Base-by-base conservation (phyloP, 2,888 invertebrate species). In the Patella pellucida region DNA sequence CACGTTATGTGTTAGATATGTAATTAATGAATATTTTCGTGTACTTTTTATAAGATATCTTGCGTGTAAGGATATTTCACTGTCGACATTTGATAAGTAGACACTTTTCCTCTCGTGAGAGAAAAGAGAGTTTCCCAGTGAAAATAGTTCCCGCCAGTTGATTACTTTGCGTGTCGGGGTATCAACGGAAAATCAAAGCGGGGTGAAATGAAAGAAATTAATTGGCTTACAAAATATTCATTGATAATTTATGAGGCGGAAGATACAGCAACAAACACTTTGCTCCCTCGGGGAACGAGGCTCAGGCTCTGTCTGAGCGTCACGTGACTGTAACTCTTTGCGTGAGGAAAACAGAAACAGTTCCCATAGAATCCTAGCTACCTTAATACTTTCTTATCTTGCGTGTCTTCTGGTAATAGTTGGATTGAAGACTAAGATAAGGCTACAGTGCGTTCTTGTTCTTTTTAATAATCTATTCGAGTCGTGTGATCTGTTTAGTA, bases 181-280 rank as follows among this genome's bases (percentile, higher is more conserved):
- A 23, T 62, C 41, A 41, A 41, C 41, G 41, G 41, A 41, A 41
- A 41, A 41, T 41, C 62, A 62, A 62, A 23, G 23, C 62, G 14
- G 19, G 62, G 19, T 62, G 19, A 23, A 62, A 62, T 62, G 62
- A 62, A 62, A 19, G 19, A 62, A 62, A 62, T 62, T 62, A 62
- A 62, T 62, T 62, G 62, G 19, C 62, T 62, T 62, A 62, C 62
- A 62, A 62, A 62, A 62, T 62, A 62, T 23, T 62, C 62, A 62
- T 62, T 62, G 62, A 23, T 62, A 62, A 23, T 62, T 62, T 62
- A 62, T 62, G 62, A 62, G 62, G 62, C 62, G 62, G 62, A 62
- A 23, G 62, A 62, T 62, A 62, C 62, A 23, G 19, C 62, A 62
- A 62, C 62, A 62, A 62, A 62, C 62, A 62, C 62, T 62, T 62